phyloP scores from a whole-genome alignment of 2,888 invertebrate species.

The Leptinotarsa rubiginosa region DNA sequence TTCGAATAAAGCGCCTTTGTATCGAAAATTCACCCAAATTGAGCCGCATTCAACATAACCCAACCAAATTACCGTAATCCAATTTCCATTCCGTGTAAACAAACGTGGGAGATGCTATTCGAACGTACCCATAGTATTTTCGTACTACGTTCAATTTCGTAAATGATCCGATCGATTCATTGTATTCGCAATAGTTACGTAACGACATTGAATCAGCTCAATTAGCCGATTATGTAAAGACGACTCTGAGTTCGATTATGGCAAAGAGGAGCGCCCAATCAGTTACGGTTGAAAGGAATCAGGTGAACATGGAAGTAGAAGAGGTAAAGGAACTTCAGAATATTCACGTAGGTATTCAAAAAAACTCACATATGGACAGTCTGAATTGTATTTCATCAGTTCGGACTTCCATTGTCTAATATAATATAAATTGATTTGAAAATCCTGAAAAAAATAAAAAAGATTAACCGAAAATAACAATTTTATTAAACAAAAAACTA shows the following conservation, averaged over 20 bases:
- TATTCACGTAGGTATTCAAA: too few species aligned
- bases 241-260: constrained; percentile 39
- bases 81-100: neutral
- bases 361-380: too few species aligned
- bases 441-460: too few species aligned
- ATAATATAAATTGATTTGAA: too few species aligned
- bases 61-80: constrained; percentile 21
- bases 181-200: constrained; percentile 29
- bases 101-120: neutral
- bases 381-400: too few species aligned
- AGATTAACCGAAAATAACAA: too few species aligned
- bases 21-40: neutral
- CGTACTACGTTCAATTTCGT: constrained; percentile 28
- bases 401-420: too few species aligned
- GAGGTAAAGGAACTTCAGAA: neutral
- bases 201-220: constrained; percentile 34
- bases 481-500: too few species aligned
- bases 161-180: constrained; percentile 28
- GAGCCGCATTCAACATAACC: neutral
- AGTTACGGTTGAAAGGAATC: constrained; percentile 39
- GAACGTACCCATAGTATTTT: constrained; percentile 24
- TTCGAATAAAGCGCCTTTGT: neutral
- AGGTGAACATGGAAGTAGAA: constrained; percentile 20
- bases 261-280: constrained; percentile 41
- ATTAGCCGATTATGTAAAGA: constrained; percentile 44